Base-by-base conservation (phyloP, 2,797 vertebrate genomes). In the Kryptopterus vitreolus region DNA sequence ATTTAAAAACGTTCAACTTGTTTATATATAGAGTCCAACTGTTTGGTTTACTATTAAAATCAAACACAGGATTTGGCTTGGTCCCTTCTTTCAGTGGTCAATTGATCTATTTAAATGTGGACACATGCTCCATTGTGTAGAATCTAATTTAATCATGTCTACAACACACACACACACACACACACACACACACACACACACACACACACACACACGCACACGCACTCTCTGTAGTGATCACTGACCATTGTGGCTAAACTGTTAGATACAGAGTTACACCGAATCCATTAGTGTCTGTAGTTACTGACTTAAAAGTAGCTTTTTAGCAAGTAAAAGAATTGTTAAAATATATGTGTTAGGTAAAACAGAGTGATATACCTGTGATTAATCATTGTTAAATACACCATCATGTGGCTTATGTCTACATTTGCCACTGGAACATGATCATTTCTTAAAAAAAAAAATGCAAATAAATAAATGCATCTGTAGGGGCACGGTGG, bases 161-260 rank as follows among this genome's bases (percentile, higher is more conserved):
- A n/a, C n/a, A n/a, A n/a, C n/a, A n/a, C n/a, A n/a, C n/a, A n/a
- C n/a, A n/a, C n/a, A n/a, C n/a, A n/a, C 29, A 62, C 61, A 61
- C 58, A 61, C 58, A 61, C 58, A 59, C 58, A 61, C 26, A 61
- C 58, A 59, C 58, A 59, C 58, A 59, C 59, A 26, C 11, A 22
- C 53, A 55, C 53, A 22, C 57, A 29, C 24, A 59, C 12, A 59
- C 24, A 13, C 24, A 26, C 12, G 5, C 57, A 29, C 58, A 61
- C 26, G 18, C 59, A 61, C 24, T 31, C 59, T 8, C 29, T 62
- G 20, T 9, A 35, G 9, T 63, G 16, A 33, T 15, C 18, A 3
- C 26, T 61, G 26, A 16, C 24, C 29, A 31, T 5, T 20, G 18
- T 63, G 18, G 3, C 33, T 22, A 35, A 59, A 63, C 33, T 63